Conservation (phyloP, 2,888 invertebrate species). For the Platycnemis pennipes region DNA sequence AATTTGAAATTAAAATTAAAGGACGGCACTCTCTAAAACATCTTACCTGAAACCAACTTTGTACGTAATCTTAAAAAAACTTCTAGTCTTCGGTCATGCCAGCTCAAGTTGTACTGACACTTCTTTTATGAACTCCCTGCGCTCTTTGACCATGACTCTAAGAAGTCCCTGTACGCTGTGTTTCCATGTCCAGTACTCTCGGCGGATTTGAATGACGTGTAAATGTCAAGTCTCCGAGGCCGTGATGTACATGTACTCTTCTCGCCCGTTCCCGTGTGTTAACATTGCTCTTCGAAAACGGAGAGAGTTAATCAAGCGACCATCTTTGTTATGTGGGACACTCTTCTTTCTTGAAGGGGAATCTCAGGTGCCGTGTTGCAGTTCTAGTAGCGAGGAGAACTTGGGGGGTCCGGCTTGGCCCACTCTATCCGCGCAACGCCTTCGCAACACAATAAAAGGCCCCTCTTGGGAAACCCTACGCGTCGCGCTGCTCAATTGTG, state of each 20-base stretch:
- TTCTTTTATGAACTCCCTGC: neutral
- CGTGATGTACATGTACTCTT: neutral
- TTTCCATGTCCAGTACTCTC: neutral
- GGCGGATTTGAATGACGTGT: neutral
- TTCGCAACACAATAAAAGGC: neutral
- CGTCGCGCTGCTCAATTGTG: neutral
- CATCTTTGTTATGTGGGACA: neutral
- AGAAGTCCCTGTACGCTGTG: neutral
- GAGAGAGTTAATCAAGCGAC: neutral
- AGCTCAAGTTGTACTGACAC: neutral
- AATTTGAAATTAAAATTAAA: too few species aligned
- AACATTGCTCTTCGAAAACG: neutral
- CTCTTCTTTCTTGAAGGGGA: neutral
- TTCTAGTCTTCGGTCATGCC: neutral
- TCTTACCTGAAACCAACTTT: too few species aligned
- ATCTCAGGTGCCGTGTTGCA: neutral
- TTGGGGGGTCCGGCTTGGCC: neutral
- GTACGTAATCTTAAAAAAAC: neutral
- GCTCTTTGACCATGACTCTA: neutral
- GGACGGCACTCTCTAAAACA: too few species aligned
- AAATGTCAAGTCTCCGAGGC: neutral
- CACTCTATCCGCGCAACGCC: neutral
- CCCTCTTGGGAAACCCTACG: neutral
- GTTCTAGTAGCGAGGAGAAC: neutral
- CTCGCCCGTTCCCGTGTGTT: neutral